These are phyloP conservation scores for Myotis planiceps DNA, from an alignment of 2,797 vertebrate genomes.

Conservation along the genomic window DNA sequence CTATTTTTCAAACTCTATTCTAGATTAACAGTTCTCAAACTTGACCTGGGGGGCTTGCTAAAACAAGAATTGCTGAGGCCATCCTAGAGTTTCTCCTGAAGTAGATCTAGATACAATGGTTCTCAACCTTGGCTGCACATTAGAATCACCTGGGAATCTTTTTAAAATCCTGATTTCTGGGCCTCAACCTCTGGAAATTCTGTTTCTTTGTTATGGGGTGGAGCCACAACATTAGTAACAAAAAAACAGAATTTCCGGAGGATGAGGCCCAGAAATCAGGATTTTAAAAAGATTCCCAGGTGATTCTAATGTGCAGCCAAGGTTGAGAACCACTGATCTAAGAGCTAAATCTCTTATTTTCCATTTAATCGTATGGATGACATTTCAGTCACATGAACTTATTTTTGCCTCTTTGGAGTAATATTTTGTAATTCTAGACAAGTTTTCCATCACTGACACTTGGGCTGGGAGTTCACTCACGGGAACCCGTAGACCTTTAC, in stretches of 20 bases:
- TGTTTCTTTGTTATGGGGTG: too few species aligned
- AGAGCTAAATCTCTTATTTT: conserved; percentile 6
- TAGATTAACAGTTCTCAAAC: background rate
- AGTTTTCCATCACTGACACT: background rate
- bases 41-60: background rate
- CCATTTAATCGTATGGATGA: background rate
- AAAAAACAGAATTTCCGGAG: too few species aligned
- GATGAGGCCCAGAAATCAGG: too few species aligned
- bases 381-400: background rate
- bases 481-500: background rate
- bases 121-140: too few species aligned
- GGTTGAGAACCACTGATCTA: background rate
- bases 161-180: too few species aligned
- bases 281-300: too few species aligned
- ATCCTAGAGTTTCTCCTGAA: background rate
- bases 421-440: background rate
- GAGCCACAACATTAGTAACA: too few species aligned
- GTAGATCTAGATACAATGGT: background rate
- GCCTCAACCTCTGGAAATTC: too few species aligned
- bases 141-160: too few species aligned
- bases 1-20: background rate
- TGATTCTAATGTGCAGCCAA: too few species aligned
- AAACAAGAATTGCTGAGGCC: background rate
- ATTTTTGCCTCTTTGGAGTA: background rate
- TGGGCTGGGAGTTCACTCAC: background rate